Percentiles rank a stretch among this genome's conserved stretches.
These are phyloP conservation scores for Acrocephalus kingi DNA, from an alignment of 2,113 vertebrate genomes.

Conservation along the genomic window DNA sequence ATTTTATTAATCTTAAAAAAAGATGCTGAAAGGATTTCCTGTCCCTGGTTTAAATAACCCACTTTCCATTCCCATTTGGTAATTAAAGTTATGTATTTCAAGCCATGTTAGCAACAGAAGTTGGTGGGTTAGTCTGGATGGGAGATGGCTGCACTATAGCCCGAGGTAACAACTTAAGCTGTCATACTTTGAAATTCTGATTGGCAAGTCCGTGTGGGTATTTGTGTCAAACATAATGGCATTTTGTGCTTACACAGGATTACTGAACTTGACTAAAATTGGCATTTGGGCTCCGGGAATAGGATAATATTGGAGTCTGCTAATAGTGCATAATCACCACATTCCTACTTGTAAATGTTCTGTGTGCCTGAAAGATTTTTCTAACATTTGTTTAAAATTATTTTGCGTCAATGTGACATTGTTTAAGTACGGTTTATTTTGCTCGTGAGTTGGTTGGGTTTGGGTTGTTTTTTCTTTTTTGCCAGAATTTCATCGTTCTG, in stretches of 20 bases:
- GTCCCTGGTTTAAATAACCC: neutral
- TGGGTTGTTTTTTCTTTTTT: neutral
- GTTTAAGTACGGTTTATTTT: neutral
- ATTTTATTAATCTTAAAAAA: neutral
- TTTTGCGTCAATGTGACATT: slow-evolving; percentile 16
- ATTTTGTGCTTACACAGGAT: slow-evolving; percentile 46
- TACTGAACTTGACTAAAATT: slow-evolving; percentile 38
- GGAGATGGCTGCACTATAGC: neutral
- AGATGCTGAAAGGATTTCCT: neutral
- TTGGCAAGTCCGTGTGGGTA: slow-evolving; percentile 1
- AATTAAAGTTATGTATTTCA: neutral
- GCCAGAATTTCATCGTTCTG: neutral
- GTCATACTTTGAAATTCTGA: neutral
- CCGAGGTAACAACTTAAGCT: slow-evolving; percentile 18
- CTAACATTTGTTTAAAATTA: slow-evolving; percentile 34
- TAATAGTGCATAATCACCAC: slow-evolving; percentile 26
- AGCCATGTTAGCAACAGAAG: neutral
- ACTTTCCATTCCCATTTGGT: neutral
- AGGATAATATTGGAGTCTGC: slow-evolving; percentile 14
- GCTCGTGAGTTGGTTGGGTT: neutral
- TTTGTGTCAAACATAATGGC: slow-evolving; percentile 43
- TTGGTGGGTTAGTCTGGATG: neutral
- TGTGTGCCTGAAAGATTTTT: neutral
- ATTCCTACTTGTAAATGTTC: slow-evolving; percentile 3
- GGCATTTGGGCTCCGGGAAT: neutral